phyloP scores from a whole-genome alignment of 2,797 vertebrate species.

The Novumbra hubbsi region DNA sequence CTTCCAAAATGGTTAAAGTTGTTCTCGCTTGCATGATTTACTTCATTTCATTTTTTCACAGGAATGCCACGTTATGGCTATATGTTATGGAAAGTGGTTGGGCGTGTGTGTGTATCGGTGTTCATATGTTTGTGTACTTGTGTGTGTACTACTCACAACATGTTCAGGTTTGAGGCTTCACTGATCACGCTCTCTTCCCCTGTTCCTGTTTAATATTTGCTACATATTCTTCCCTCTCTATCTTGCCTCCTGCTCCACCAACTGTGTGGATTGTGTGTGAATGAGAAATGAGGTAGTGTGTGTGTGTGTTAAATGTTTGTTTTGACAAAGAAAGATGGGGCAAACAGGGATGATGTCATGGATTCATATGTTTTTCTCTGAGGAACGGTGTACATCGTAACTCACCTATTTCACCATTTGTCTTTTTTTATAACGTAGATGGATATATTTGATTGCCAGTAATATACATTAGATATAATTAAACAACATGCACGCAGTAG shows the following conservation, averaged over 20 bases:
- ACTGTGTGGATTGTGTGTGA: slow-evolving; percentile 4
- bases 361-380: not conserved
- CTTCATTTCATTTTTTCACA: not conserved
- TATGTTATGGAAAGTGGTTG: not conserved
- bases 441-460: not conserved
- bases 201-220: not conserved
- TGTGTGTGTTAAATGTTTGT: not conserved
- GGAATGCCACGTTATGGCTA: not conserved
- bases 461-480: not conserved
- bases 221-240: not conserved
- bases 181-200: not conserved
- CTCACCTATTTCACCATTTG: not conserved
- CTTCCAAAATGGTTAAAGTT: not conserved
- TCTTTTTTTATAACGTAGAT: not conserved
- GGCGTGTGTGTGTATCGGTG: not conserved
- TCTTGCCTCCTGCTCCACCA: not conserved
- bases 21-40: not conserved
- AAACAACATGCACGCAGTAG: not conserved
- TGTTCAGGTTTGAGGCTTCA: slow-evolving; percentile 1
- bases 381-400: not conserved
- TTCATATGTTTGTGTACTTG: not conserved
- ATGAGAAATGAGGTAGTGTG: not conserved
- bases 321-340: slow-evolving; percentile 1
- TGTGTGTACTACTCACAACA: not conserved
- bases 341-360: not conserved